Percentiles rank a stretch among this genome's conserved stretches.
Conservation (phyloP, 2,797 vertebrate species). For the Salmo trutta region DNA sequence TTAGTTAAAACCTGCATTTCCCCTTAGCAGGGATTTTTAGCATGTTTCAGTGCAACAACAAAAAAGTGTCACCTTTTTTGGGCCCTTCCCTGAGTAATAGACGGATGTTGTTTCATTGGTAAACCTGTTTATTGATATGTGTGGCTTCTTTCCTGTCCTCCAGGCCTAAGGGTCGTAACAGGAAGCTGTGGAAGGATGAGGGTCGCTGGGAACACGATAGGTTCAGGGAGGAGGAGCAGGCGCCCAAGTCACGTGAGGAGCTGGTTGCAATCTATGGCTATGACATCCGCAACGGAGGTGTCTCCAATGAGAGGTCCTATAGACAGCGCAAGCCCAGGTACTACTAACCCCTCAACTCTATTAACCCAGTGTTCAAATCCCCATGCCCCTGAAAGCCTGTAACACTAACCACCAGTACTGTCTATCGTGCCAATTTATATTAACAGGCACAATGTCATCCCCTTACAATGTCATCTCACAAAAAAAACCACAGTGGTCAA, state of each 20-base stretch:
- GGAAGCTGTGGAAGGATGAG: constrained; percentile 97
- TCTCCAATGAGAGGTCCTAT: constrained; percentile 78
- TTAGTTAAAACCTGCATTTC: too few relatives aligned
- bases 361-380: too few relatives aligned
- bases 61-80: too few relatives aligned
- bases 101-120: not conserved
- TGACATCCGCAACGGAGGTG: constrained; percentile 89
- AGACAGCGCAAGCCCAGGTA: constrained; percentile 87
- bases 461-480: too few relatives aligned
- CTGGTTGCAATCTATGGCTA: constrained; percentile 95
- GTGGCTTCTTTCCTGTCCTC: too few relatives aligned
- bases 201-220: constrained; percentile 95
- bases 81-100: not conserved
- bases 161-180: constrained; percentile 92
- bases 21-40: too few relatives aligned
- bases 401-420: too few relatives aligned
- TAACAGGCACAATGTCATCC: too few relatives aligned
- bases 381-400: too few relatives aligned
- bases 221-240: constrained; percentile 96
- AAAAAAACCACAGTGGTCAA: too few relatives aligned
- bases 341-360: not conserved
- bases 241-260: constrained; percentile 93
- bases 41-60: too few relatives aligned
- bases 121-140: not conserved
- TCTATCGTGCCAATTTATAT: too few relatives aligned